phyloP scores from a whole-genome alignment of 2,797 vertebrate genomes.

The Muscicapa comitata region DNA sequence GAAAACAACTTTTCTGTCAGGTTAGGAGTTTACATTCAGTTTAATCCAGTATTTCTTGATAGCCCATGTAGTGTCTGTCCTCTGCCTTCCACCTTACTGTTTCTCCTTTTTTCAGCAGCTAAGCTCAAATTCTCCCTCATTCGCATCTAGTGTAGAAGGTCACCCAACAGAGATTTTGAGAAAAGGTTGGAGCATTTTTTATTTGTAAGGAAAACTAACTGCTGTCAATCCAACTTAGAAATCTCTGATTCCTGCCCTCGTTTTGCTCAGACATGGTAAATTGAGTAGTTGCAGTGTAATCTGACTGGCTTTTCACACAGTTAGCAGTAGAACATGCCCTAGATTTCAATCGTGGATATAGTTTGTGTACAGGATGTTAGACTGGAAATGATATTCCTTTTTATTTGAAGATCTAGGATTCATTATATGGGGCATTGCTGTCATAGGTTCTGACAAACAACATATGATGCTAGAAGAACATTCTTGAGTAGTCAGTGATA shows the following conservation, averaged over 20 bases:
- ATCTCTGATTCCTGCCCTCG: neutral
- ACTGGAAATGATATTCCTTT: neutral
- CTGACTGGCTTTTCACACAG: neutral
- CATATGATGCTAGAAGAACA: neutral
- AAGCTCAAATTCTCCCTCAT: neutral
- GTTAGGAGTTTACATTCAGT: neutral
- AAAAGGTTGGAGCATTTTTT: neutral
- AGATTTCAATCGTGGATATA: neutral
- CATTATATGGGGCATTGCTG: accelerated
- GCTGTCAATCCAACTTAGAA: neutral
- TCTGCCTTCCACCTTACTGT: neutral
- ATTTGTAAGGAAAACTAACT: neutral
- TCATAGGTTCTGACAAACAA: neutral
- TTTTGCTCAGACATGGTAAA: neutral
- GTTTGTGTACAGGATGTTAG: neutral
- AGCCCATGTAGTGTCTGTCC: neutral
- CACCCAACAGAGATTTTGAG: neutral
- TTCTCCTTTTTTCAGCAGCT: neutral
- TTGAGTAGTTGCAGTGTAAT: neutral
- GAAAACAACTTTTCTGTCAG: neutral
- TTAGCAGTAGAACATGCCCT: neutral
- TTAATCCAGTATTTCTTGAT: neutral
- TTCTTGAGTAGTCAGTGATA: neutral
- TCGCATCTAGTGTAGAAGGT: neutral
- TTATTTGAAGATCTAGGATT: neutral